Base-by-base conservation (phyloP, 2,888 invertebrate species). In the Smittia aterrima region DNA sequence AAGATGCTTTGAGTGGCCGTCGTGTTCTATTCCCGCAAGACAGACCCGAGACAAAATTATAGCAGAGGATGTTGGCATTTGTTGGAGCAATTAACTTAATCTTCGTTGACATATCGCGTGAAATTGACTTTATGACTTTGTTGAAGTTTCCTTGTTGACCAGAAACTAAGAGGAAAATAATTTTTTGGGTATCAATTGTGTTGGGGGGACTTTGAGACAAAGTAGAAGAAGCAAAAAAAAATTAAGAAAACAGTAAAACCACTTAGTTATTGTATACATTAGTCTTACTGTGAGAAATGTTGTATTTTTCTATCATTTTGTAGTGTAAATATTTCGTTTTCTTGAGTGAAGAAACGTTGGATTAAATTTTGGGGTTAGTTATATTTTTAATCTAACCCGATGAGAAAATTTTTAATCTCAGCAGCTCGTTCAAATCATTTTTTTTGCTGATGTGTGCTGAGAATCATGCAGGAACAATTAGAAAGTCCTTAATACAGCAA, bases 161-260 rank as follows among this genome's bases (percentile, higher is more conserved):
- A 20, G 13, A 9, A 22, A 11, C 47, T 47, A 13, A 47, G 47
- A 11, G 16, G 11, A 58, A 18, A 7, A 66, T 1, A n/a, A 66
- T 7, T 66, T 27, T 40, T 71, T 71, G 72, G 72, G 62, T 73
- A 73, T 73, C 72, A 73, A 9, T 25, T 53, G 13, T 20, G 72
- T 73, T 73, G 72, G 72, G 72, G 72, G 72, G 62, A 73, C 72
- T 62, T 40, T n/a, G 54, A 54, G 24, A 70, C 18, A 27, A n/a
- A n/a, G n/a, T n/a, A n/a, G n/a, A n/a, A n/a, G n/a, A n/a, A n/a
- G n/a, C n/a, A n/a, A n/a, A n/a, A 66, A 13, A 66, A 66, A 27
- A 25, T 27, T 53, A n/a, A 62, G 24, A 32, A 16, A 64, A 64
- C 22, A 64, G 16, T 22, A 66, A 66, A n/a, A 24, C 22, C 32